These are phyloP conservation scores for Acropora tenuis DNA, from an alignment of 64 coral and sea anemone genomes.

Conservation along the genomic window DNA sequence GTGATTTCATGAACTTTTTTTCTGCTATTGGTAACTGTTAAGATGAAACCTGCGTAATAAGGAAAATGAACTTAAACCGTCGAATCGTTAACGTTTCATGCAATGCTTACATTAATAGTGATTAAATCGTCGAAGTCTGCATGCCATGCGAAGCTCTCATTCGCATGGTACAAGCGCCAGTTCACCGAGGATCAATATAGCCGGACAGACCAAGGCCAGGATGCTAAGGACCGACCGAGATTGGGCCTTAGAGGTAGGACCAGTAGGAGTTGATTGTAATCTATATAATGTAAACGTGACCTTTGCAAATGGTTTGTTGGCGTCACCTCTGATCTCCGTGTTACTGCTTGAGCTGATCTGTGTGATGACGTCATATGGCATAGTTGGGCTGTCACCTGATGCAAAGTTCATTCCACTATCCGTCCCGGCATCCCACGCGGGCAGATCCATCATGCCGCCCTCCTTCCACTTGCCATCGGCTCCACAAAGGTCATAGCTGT, in stretches of 20 bases:
- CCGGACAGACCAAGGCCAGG: not conserved
- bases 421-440: conserved; percentile 55
- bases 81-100: no score
- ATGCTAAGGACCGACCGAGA: not conserved
- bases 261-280: not conserved
- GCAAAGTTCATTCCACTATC: conserved; percentile 17
- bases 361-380: conserved; percentile 22
- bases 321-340: not conserved
- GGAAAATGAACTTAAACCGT: no score
- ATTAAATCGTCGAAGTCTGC: not conserved
- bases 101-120: not conserved
- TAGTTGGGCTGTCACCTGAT: not conserved
- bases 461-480: conserved; percentile 39
- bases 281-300: not conserved
- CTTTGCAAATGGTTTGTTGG: conserved; percentile 25
- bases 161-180: not conserved
- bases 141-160: not conserved
- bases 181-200: not conserved
- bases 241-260: not conserved
- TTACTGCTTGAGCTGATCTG: conserved; percentile 12
- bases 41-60: no score
- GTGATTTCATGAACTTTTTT: not conserved
- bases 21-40: no score
- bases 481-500: conserved; percentile 48
- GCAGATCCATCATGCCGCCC: not conserved